Percentiles rank a stretch among this genome's conserved stretches.
Conservation (phyloP, 2,113 vertebrate species). For the Nematolebias whitei region DNA sequence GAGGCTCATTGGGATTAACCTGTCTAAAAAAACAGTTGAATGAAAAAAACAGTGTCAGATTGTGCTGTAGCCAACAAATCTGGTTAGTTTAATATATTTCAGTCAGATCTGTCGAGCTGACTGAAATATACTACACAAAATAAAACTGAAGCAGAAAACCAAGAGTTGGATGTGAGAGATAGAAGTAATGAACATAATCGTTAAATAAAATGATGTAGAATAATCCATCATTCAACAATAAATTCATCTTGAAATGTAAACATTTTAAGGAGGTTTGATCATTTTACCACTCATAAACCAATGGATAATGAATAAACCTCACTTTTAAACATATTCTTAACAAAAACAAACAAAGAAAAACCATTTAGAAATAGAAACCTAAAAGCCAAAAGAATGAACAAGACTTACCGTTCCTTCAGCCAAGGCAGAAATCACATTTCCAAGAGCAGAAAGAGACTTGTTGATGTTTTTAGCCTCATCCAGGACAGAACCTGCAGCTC, state of each 20-base stretch:
- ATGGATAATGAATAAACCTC: background rate
- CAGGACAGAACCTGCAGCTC: conserved; percentile 88
- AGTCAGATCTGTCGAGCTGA: too few species aligned
- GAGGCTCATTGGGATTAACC: too few species aligned
- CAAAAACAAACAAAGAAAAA: background rate
- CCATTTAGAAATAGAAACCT: background rate
- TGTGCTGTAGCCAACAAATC: conserved; percentile 14
- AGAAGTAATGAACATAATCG: too few species aligned
- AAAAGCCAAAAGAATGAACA: background rate
- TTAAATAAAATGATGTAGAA: too few species aligned
- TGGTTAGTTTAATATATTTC: too few species aligned
- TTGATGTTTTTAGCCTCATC: conserved; percentile 96
- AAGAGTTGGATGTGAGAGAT: background rate
- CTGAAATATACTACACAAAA: too few species aligned
- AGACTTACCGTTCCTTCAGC: conserved; percentile 89
- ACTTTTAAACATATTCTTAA: background rate
- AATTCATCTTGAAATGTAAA: too few species aligned
- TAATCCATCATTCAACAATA: too few species aligned
- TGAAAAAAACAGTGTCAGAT: too few species aligned
- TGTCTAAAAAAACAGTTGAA: too few species aligned
- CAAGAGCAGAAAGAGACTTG: conserved; percentile 92
- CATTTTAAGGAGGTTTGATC: background rate
- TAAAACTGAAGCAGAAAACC: too few species aligned
- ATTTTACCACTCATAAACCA: background rate
- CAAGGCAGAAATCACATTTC: conserved; percentile 94